Percentiles rank a stretch among this genome's conserved stretches.
Conservation (phyloP, 2,113 vertebrate species). For the Crotalus tigris region DNA sequence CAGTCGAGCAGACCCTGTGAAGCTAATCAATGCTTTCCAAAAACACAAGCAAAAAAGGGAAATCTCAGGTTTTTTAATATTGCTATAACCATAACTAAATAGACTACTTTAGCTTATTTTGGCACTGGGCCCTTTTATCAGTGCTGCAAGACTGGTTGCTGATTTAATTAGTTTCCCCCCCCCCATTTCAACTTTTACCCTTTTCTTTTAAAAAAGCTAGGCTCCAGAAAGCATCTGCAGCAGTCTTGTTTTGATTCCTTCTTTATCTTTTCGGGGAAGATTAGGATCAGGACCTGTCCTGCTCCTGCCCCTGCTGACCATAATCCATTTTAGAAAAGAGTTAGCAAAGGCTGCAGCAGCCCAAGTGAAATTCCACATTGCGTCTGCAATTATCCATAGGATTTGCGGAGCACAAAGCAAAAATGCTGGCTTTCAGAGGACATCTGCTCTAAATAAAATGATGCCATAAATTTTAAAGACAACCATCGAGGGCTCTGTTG, state of each 20-base stretch:
- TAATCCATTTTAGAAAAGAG: slow-evolving; percentile 62
- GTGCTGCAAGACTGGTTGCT: slow-evolving; percentile 40
- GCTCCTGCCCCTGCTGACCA: slow-evolving; percentile 31
- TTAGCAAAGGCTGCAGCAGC: slow-evolving; percentile 50
- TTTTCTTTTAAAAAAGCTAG: slow-evolving; percentile 60
- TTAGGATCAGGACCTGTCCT: slow-evolving; percentile 59
- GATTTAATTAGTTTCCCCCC: slow-evolving; percentile 62
- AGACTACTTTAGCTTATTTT: slow-evolving; percentile 40
- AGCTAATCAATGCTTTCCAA: slow-evolving; percentile 13
- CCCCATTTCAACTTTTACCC: slow-evolving; percentile 68
- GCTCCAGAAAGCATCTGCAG: slow-evolving; percentile 59
- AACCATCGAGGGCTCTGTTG: slow-evolving; percentile 35
- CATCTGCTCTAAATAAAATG: slow-evolving; percentile 74
- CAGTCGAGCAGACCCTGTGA: neutral
- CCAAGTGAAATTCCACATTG: slow-evolving; percentile 50
- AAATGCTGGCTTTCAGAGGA: slow-evolving; percentile 66
- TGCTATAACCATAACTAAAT: slow-evolving; percentile 24
- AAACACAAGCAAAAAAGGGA: slow-evolving; percentile 23
- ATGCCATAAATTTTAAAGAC: slow-evolving; percentile 66
- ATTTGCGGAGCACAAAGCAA: slow-evolving; percentile 63
- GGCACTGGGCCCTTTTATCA: slow-evolving; percentile 52
- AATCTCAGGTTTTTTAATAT: slow-evolving; percentile 15
- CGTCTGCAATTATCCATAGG: slow-evolving; percentile 61
- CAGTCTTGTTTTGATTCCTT: slow-evolving; percentile 71
- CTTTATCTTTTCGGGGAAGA: slow-evolving; percentile 67